Conservation (phyloP, 2,113 vertebrate species). For the Corydoras sp. region DNA sequence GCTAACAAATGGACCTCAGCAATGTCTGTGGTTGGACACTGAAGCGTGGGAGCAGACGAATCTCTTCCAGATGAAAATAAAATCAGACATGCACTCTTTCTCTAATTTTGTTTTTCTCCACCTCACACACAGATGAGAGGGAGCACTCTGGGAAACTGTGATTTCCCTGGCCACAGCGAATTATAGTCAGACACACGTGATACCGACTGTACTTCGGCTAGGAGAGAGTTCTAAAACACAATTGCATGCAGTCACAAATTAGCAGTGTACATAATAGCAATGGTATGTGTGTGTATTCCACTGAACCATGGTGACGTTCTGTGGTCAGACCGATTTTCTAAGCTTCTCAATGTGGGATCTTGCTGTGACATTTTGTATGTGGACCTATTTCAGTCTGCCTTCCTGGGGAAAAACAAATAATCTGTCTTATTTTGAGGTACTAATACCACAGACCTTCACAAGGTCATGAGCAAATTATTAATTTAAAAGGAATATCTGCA, state of each 20-base stretch:
- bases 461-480: too few species aligned
- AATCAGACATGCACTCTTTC: conserved; percentile 53
- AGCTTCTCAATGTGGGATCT: conserved; percentile 6
- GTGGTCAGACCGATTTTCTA: conserved; percentile 19
- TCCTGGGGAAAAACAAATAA: conserved; percentile 24
- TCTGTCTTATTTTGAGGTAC: too few species aligned
- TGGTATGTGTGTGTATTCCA: conserved; percentile 12
- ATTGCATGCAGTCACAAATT: conserved; percentile 27
- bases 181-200: conserved; percentile 52
- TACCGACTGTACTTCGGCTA: conserved; percentile 24
- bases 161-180: conserved; percentile 73
- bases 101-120: conserved; percentile 33
- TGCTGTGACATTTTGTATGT: neutral
- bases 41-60: conserved; percentile 58
- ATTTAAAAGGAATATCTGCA: too few species aligned
- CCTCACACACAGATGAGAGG: conserved; percentile 59
- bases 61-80: conserved; percentile 65
- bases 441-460: too few species aligned
- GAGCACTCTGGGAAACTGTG: conserved; percentile 67
- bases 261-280: conserved; percentile 2
- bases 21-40: conserved; percentile 50
- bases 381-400: neutral
- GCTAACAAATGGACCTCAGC: conserved; percentile 40
- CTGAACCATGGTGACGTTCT: conserved; percentile 14
- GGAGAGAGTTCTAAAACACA: conserved; percentile 23